Conservation (phyloP, 2,797 vertebrate species). For the Salarias fasciatus region DNA sequence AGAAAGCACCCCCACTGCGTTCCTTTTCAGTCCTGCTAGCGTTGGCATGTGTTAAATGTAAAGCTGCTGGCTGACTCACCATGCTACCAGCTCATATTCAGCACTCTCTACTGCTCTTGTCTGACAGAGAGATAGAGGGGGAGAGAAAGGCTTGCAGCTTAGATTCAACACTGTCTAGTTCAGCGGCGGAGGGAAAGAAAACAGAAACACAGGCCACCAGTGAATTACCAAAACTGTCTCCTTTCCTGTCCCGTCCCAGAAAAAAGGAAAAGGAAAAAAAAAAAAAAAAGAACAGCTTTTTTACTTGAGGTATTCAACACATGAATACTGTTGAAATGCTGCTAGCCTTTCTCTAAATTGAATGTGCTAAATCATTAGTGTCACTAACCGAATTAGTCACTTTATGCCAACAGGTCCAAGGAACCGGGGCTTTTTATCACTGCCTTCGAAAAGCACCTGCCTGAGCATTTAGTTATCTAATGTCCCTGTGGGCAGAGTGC, state of each 20-base stretch:
- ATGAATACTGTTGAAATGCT: constrained; percentile 1
- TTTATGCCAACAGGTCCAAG: neutral
- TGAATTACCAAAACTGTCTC: constrained; percentile 28
- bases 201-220: constrained; percentile 24
- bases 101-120: constrained; percentile 74
- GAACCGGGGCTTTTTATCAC: neutral
- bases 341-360: neutral
- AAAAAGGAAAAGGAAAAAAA: neutral
- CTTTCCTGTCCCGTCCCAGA: constrained; percentile 7
- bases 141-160: constrained; percentile 53
- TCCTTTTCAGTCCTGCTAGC: constrained; percentile 75
- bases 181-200: constrained; percentile 30
- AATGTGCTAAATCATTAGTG: neutral
- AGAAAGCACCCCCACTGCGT: constrained; percentile 69
- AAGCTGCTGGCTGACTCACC: constrained; percentile 82
- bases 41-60: constrained; percentile 82
- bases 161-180: constrained; percentile 61
- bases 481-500: neutral
- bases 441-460: neutral
- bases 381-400: constrained; percentile 6
- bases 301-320: neutral
- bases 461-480: neutral
- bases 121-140: constrained; percentile 61
- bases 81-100: constrained; percentile 76
- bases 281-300: neutral